Base-by-base conservation (phyloP, 2,113 vertebrate genomes). In the Epinephelus fuscoguttatus region DNA sequence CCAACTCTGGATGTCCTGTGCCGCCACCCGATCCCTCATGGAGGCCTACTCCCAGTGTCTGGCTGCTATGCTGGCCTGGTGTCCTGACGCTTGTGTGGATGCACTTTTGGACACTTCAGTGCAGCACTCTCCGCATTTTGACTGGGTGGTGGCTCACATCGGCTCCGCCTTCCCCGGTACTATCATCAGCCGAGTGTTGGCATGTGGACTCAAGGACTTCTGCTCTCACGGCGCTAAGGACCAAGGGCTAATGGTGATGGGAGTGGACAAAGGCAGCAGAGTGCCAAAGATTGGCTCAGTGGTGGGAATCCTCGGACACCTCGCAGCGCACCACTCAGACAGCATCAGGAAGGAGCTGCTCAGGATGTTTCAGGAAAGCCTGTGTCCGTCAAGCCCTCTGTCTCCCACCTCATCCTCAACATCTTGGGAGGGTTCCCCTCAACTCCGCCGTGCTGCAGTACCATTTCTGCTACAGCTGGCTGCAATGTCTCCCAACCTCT, bases 91-190 rank as follows among this genome's bases (percentile, higher is more conserved):
- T 1, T 99, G 98, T 17, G 98, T 99, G 42, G 98, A 98, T 14
- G 97, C 97, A 0, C 66, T 99, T 63, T 61, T 99, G 70, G 97
- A 99, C 83, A 99, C 98, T 0, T 99, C 98, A 0, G 97, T 98
- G 17, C 97, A 97, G 67, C 98, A 99, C 76, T 99, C 98, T 0
- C 98, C 98, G 0, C 98, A 99, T 66, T 99, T 99, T 18, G 98
- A 99, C 88, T 99, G 98, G 98, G 98, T 99, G 14, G 98, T 99
- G 18, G 98, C 98, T 1, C 98, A 99, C 85, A 98, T 99, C 0
- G 98, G 98, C 12, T 98, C 97, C 0, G 97, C 97, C 14, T 99
- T 99, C 88, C 98, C 98, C 0, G 95, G 94, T 72, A 99, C 98
- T 66, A 99, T 99, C 90, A 99, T 99, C 88, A 98, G 96, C 86